These are phyloP conservation scores for Centropus bengalensis DNA, from an alignment of 2,113 vertebrate species.

Conservation along the genomic window DNA sequence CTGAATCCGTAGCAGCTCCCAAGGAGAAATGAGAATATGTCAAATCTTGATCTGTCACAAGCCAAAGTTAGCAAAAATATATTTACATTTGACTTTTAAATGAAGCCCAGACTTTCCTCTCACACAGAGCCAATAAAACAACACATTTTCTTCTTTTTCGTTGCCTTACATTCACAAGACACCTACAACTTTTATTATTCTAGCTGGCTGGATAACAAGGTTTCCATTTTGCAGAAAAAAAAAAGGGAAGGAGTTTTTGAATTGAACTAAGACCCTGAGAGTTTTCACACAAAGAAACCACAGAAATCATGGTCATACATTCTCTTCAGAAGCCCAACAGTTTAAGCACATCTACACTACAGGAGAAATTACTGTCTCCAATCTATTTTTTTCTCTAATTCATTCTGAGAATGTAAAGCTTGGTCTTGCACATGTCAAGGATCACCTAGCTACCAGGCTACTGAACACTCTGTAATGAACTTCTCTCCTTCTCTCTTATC, in stretches of 20 bases:
- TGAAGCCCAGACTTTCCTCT: conserved; percentile 2
- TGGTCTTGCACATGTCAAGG: background rate
- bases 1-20: background rate
- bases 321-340: background rate
- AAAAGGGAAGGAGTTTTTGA: background rate
- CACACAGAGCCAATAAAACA: background rate
- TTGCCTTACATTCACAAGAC: background rate
- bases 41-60: background rate
- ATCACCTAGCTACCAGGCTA: background rate
- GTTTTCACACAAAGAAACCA: background rate
- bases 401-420: background rate
- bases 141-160: background rate
- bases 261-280: background rate
- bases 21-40: conserved; percentile 31
- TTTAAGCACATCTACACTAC: background rate
- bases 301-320: background rate
- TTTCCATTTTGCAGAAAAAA: background rate
- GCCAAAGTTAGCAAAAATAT: conserved; percentile 27
- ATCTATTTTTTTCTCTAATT: background rate
- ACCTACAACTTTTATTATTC: conserved; percentile 9
- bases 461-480: background rate
- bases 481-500: background rate
- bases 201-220: background rate
- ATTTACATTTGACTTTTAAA: conserved; percentile 44
- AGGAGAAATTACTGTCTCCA: background rate